A percentile compares a stretch with the other conserved stretches of the same genome.
These are phyloP conservation scores for Mormyrops boulengeri DNA, from an alignment of 2,797 vertebrate genomes.

Conservation along the genomic window DNA sequence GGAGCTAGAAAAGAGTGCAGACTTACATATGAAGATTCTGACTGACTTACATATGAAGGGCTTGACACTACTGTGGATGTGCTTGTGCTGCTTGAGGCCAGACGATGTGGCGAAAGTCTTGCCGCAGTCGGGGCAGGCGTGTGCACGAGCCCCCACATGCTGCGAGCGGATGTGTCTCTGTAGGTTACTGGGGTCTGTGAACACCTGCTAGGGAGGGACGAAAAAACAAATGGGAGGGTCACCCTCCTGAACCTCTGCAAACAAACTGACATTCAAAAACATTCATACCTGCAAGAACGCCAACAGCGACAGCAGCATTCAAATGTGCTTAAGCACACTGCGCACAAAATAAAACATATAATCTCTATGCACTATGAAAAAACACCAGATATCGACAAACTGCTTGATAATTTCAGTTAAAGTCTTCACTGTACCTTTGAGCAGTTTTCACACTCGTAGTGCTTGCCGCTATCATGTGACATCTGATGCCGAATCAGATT, in stretches of 20 bases:
- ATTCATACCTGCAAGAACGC: background rate
- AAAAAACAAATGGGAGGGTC: conserved; percentile 47
- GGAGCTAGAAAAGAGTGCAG: conserved; percentile 46
- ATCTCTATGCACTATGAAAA: background rate
- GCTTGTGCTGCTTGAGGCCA: conserved; percentile 99
- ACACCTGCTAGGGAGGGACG: conserved; percentile 96
- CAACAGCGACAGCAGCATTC: background rate
- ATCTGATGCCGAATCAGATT: conserved; percentile 99
- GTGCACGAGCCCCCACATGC: conserved; percentile 94
- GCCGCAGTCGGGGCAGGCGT: conserved; percentile 97
- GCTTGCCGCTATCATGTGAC: conserved; percentile 98
- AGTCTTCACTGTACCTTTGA: conserved; percentile 97
- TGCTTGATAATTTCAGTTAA: conserved; percentile 30
- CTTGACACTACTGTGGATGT: conserved; percentile 99
- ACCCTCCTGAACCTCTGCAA: conserved; percentile 19
- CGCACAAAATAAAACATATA: background rate
- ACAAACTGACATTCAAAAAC: background rate
- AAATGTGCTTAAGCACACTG: background rate
- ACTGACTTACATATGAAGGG: conserved; percentile 99
- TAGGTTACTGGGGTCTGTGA: conserved; percentile 99
- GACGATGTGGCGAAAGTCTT: conserved; percentile 99
- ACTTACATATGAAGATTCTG: conserved; percentile 78
- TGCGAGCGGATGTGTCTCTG: conserved; percentile 99
- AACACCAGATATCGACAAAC: background rate
- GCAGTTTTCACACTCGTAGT: conserved; percentile 99